Percentiles rank a stretch among this genome's conserved stretches.
phyloP scores from a whole-genome alignment of 2,888 invertebrate genomes.

The Orthosia cruda region DNA sequence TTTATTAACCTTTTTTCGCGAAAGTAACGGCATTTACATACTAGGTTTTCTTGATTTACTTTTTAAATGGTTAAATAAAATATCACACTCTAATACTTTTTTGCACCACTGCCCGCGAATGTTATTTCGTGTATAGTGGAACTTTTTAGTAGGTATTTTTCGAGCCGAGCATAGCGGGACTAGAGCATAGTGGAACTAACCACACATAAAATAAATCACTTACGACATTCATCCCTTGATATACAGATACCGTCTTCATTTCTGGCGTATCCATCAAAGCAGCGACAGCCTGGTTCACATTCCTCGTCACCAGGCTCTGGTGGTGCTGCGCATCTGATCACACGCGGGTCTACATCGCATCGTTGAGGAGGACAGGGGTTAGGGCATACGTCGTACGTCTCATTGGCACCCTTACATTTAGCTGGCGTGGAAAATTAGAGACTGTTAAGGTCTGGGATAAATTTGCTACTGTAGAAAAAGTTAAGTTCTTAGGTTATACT shows the following conservation, averaged over 20 bases:
- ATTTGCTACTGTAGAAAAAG: too few relatives aligned
- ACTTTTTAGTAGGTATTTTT: too few relatives aligned
- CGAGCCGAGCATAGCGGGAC: too few relatives aligned
- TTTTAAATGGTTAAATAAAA: too few relatives aligned
- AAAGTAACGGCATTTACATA: too few relatives aligned
- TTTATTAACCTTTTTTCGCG: too few relatives aligned
- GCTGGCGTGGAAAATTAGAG: conserved; percentile 38
- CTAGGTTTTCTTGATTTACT: too few relatives aligned
- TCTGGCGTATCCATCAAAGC: conserved; percentile 69
- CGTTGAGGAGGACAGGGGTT: conserved; percentile 64
- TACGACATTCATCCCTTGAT: conserved; percentile 53
- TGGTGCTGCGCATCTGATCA: conserved; percentile 66
- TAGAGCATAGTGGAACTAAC: too few relatives aligned
- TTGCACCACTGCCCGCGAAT: too few relatives aligned
- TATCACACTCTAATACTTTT: too few relatives aligned
- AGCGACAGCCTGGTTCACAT: conserved; percentile 74
- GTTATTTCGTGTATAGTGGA: too few relatives aligned
- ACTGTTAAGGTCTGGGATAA: neutral
- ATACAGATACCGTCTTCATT: conserved; percentile 66
- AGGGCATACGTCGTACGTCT: conserved; percentile 69
- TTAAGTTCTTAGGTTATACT: too few relatives aligned
- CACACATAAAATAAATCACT: conserved; percentile 5
- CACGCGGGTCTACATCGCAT: conserved; percentile 69
- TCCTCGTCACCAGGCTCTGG: conserved; percentile 72
- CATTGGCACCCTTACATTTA: conserved; percentile 60